Percentiles rank a stretch among this genome's conserved stretches.
phyloP scores from a whole-genome alignment of 2,888 invertebrate species.

The Panzeria rudis region DNA sequence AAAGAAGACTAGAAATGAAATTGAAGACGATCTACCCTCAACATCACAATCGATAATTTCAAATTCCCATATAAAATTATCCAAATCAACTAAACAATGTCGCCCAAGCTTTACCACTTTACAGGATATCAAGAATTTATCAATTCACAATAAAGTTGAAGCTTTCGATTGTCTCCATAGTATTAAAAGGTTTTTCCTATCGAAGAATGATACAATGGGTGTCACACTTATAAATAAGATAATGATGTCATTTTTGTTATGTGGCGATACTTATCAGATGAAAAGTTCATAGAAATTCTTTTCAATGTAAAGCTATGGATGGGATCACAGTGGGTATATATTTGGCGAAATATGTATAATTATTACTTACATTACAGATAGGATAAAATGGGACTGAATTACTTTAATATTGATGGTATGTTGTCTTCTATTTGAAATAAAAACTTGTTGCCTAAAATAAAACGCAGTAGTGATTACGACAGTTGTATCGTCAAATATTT shows the following conservation, averaged over 20 bases:
- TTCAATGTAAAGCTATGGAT: not conserved
- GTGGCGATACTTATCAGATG: not conserved
- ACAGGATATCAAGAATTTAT: not conserved
- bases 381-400: too few relatives aligned
- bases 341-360: not conserved
- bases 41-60: conserved; percentile 6
- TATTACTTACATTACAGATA: not conserved
- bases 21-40: conserved; percentile 20
- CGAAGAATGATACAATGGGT: not conserved
- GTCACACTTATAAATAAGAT: not conserved
- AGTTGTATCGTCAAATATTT: too few relatives aligned
- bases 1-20: not conserved
- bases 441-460: too few relatives aligned
- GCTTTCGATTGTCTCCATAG: conserved; percentile 3
- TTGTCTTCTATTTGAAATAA: too few relatives aligned
- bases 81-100: not conserved
- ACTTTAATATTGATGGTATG: too few relatives aligned
- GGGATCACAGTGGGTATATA: not conserved
- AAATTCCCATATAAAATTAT: not conserved
- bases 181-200: not conserved
- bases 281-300: not conserved
- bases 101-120: not conserved
- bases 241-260: not conserved
- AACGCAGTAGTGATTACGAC: too few relatives aligned
- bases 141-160: not conserved